phyloP scores from a whole-genome alignment of 2,888 invertebrate species.

The Cryptus viduatorius region DNA sequence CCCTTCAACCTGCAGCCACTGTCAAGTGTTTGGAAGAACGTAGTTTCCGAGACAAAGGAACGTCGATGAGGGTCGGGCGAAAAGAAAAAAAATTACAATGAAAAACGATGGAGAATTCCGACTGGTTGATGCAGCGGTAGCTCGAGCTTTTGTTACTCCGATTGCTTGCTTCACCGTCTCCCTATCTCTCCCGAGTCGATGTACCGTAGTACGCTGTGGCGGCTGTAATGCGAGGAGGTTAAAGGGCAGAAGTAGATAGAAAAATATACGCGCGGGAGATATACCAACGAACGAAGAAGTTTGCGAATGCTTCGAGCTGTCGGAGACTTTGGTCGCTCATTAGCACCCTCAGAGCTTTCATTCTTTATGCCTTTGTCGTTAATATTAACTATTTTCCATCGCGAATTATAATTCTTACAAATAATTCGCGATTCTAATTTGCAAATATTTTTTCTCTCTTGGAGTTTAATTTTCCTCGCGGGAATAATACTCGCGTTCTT shows the following conservation, averaged over 20 bases:
- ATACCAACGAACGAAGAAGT: not conserved
- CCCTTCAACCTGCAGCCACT: slow-evolving; percentile 28
- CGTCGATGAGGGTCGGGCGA: slow-evolving; percentile 41
- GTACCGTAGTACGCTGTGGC: not conserved
- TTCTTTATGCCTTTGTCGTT: slow-evolving; percentile 1
- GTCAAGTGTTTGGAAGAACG: slow-evolving; percentile 31
- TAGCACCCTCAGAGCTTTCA: not conserved
- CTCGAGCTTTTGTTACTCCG: slow-evolving; percentile 53
- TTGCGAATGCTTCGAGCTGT: not conserved
- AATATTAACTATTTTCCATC: not conserved
- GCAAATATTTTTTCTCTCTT: not conserved
- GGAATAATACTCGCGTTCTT: not conserved
- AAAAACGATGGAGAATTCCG: slow-evolving; percentile 12
- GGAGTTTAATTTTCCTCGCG: not conserved
- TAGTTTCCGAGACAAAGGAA: slow-evolving; percentile 42
- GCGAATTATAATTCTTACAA: not conserved
- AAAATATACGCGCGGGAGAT: slow-evolving; percentile 24
- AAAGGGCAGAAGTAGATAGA: slow-evolving; percentile 52
- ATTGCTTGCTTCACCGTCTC: slow-evolving; percentile 17
- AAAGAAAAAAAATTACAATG: slow-evolving; percentile 17
- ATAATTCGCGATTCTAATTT: not conserved
- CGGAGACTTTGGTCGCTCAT: not conserved
- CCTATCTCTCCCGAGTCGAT: slow-evolving; percentile 34
- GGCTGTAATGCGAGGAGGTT: slow-evolving; percentile 21
- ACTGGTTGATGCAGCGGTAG: slow-evolving; percentile 35